Evolutionary conservation across 2,888 invertebrate genomes (phyloP), one percentile per base, ranked within the genome.

Genomic region (Yponomeuta evonymella): DNA sequence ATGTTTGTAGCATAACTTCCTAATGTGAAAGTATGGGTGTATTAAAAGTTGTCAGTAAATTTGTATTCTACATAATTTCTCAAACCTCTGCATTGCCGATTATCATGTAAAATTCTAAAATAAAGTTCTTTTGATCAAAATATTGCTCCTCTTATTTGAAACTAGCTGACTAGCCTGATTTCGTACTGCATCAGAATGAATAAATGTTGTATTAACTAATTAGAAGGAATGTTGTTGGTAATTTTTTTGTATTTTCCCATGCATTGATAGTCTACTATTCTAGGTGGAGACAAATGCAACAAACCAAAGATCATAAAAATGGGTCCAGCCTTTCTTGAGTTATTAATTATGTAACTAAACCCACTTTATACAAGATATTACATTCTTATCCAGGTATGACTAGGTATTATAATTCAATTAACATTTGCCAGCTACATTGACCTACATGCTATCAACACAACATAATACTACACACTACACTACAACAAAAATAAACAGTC

Each of bases 71-170:
- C 82, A 89, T 90, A 83, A 87, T 90, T 90, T 89, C 86, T 90
- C 84, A 83, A 85, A 86, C 86, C 88, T 92, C 87, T 91, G 90
- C 91, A 92, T 91, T 91, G 91, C 91, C 90, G 91, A 90, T 90
- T 89, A 88, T 89, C 86, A 89, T 90, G 90, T 90, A 91, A 91
- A 86, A 89, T 88, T 90, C 87, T 89, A 89, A 90, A 92, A 90
- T 92, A 92, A 93, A 93, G 90, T 92, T 92, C 91, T 92, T 93
- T 93, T 92, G 92, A 92, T 92, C 93, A 92, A 87, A 79, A 77
- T 67, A 36, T 29, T 12, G 15, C 33, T 51, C 10, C 10, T 58
- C 43, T 58, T 58, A 58, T 58, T 58, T 58, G 12, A 58, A 58
- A 58, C 12, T 58, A 5, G 51, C 15, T 15, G 51, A 58, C 43